Conservation (phyloP, 2,888 invertebrate species). For the Drosophila rubida region DNA sequence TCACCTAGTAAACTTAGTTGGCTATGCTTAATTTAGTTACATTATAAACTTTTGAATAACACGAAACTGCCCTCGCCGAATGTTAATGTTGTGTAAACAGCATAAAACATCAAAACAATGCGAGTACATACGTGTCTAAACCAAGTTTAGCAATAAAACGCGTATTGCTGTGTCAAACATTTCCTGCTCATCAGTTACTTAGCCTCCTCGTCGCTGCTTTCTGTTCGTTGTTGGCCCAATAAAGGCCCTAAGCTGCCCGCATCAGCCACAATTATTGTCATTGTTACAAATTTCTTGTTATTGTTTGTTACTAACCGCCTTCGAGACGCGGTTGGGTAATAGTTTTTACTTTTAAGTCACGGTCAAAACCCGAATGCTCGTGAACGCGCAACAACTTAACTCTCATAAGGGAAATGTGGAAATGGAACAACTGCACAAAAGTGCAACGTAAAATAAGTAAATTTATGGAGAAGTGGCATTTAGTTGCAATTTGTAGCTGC, state of each 20-base stretch:
- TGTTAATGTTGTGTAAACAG: slow-evolving; percentile 19
- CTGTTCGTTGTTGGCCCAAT: slow-evolving; percentile 5
- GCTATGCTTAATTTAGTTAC: no score
- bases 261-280: slow-evolving; percentile 10
- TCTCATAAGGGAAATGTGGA: slow-evolving; percentile 21
- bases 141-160: slow-evolving; percentile 60
- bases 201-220: neutral
- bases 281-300: neutral
- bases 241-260: slow-evolving; percentile 1
- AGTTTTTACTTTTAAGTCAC: slow-evolving; percentile 33
- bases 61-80: slow-evolving; percentile 10
- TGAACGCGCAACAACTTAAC: slow-evolving; percentile 10
- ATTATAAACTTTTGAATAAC: neutral
- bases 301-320: slow-evolving; percentile 13
- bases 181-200: slow-evolving; percentile 6
- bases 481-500: neutral
- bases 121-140: slow-evolving; percentile 4
- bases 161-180: slow-evolving; percentile 36
- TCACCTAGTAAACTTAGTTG: no score
- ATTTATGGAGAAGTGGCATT: slow-evolving; percentile 12
- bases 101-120: slow-evolving; percentile 7
- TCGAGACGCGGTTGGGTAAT: slow-evolving; percentile 14
- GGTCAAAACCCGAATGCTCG: slow-evolving; percentile 18
- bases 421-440: slow-evolving; percentile 23
- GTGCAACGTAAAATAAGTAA: slow-evolving; percentile 1